These are phyloP conservation scores for Sisor rabdophorus DNA, from an alignment of 2,113 vertebrate genomes.

Conservation along the genomic window DNA sequence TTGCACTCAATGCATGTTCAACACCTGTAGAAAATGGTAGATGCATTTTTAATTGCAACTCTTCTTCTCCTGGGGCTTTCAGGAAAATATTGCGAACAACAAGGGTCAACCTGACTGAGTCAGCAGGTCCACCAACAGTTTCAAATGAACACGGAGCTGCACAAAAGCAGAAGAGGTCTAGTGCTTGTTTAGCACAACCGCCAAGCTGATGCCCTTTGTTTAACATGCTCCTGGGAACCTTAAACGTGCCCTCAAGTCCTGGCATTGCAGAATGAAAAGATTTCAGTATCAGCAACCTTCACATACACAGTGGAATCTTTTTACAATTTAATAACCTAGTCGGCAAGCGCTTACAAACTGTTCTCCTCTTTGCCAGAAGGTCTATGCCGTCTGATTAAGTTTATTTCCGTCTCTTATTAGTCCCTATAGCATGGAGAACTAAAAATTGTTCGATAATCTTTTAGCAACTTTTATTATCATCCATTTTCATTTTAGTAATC, in stretches of 20 bases:
- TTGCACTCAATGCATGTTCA: constrained; percentile 22
- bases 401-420: not conserved
- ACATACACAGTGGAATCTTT: constrained; percentile 31
- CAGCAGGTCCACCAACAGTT: constrained; percentile 34
- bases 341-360: constrained; percentile 12
- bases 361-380: not conserved
- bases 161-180: constrained; percentile 29
- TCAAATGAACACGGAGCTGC: constrained; percentile 21
- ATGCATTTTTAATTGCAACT: constrained; percentile 42
- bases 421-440: no score
- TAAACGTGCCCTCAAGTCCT: constrained; percentile 38
- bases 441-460: not conserved
- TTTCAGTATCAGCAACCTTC: constrained; percentile 41
- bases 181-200: constrained; percentile 37
- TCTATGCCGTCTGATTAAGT: not conserved
- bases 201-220: constrained; percentile 43
- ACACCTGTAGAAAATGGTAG: constrained; percentile 27
- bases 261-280: constrained; percentile 31
- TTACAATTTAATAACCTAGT: constrained; percentile 31
- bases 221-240: constrained; percentile 39
- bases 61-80: constrained; percentile 31
- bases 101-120: constrained; percentile 43
- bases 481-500: no score
- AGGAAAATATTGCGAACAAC: constrained; percentile 18
- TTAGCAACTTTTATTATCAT: not conserved